Evolutionary conservation across 1,140 invertebrate species (phyloP), one percentile per base, ranked within the genome.

Genomic region (Teleogryllus occipitalis): DNA sequence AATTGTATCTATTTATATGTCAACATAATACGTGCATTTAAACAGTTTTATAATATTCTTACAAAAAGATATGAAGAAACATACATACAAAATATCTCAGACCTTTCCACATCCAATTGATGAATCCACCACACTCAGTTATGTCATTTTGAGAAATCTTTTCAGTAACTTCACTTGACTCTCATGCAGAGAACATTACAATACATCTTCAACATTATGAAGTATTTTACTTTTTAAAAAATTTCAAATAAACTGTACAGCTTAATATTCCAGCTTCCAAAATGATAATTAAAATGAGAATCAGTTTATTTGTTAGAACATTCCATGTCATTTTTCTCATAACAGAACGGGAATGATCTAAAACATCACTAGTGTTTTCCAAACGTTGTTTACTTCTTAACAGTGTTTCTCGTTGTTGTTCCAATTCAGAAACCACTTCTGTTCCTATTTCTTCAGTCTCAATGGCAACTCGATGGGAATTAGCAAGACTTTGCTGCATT

Each of bases 361-460:
- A 84, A 82, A 91, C 90, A 49, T 87, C 85, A 84, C 93, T 90
- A 15, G 92, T 93, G 76, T 92, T 89, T 7, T 86, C 84, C 5
- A 93, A 84, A 84, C 89, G 84, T 76, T 87, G 87, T 84, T 89
- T 89, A 15, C 92, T 91, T 81, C 91, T 83, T 7, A 90, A 82
- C 14, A 94, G 85, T 15, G 89, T 85, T 82, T 93, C 92, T 81
- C 92, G 86, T 83, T 93, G 92, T 79, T 84, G 85, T 4, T 89
- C 89, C 39, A 93, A 84, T 82, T 93, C 91, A 78, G 88, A 87
- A n/a, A 94, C 87, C 8, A 94, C 93, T 84, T 93, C 92, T 7
- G 90, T 91, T 0, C 93, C 94, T 82, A 95, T 89, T 83, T 91
- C 88, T 85, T 96, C 95, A 0, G 93, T 95, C 84, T 96, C 93